Evolutionary conservation across 2,113 vertebrate species (phyloP).

Genomic region (Epinephelus lanceolatus): DNA sequence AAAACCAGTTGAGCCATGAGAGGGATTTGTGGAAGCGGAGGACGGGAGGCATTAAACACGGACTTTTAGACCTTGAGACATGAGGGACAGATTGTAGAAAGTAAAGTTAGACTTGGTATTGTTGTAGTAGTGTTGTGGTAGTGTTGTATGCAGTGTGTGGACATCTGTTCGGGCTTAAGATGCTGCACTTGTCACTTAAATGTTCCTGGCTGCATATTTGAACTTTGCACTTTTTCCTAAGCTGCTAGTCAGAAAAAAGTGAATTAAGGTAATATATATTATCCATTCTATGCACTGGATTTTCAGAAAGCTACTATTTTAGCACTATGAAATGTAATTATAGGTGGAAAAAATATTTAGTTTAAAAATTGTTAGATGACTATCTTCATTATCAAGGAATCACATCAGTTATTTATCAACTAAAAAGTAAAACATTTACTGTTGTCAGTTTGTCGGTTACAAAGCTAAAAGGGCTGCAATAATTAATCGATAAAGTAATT

Average conservation of each 20-base stretch:
- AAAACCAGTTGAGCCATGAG: constrained; percentile 54
- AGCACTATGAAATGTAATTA: neutral
- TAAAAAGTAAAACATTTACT: neutral
- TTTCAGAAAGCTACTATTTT: neutral
- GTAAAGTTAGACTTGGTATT: constrained; percentile 17
- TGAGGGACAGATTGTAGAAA: constrained; percentile 25
- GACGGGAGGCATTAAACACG: constrained; percentile 32
- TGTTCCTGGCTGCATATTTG: neutral
- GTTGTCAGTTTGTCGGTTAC: no score
- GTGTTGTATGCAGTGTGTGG: neutral
- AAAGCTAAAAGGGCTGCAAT: neutral
- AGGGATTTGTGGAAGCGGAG: constrained; percentile 34
- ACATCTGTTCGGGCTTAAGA: constrained; percentile 4
- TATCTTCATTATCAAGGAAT: neutral
- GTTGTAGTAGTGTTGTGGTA: no score
- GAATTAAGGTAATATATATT: neutral
- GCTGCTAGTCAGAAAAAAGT: neutral
- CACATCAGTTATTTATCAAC: neutral
- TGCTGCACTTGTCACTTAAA: neutral
- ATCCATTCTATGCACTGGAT: no score
- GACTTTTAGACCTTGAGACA: constrained; percentile 60
- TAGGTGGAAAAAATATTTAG: neutral
- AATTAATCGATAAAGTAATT: no score
- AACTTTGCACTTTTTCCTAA: neutral
- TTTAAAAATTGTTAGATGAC: no score